A percentile compares a stretch with the other conserved stretches of the same genome.
phyloP scores from a whole-genome alignment of 2,113 vertebrate genomes.

The Tragelaphus imberbis region DNA sequence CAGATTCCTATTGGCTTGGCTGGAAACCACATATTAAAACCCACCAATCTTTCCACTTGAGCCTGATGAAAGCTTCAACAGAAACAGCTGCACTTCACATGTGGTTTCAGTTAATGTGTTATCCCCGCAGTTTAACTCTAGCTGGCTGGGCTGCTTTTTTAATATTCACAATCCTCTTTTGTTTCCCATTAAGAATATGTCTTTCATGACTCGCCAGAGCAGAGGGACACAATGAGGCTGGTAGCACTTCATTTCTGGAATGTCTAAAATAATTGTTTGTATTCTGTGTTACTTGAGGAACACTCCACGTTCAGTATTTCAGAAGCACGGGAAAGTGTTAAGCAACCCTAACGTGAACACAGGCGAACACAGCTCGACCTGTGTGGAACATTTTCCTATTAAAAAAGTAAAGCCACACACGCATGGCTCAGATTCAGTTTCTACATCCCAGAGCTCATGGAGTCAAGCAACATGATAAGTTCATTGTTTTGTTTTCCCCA shows the following conservation, averaged over 20 bases:
- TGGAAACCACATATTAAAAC: conserved; percentile 86
- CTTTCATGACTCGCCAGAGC: conserved; percentile 65
- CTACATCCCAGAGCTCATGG: conserved; percentile 35
- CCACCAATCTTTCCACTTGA: conserved; percentile 85
- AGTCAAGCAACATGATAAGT: conserved; percentile 45
- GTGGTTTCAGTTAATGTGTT: conserved; percentile 83
- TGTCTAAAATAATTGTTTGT: conserved; percentile 74
- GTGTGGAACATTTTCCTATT: conserved; percentile 40
- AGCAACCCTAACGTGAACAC: neutral
- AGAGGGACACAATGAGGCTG: conserved; percentile 69
- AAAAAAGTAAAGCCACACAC: conserved; percentile 45
- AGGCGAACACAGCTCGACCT: conserved; percentile 7
- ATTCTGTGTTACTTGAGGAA: conserved; percentile 57
- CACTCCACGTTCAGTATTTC: conserved; percentile 35
- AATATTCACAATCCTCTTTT: conserved; percentile 77
- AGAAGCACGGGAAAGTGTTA: conserved; percentile 70
- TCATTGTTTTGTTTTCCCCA: neutral
- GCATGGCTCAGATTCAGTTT: conserved; percentile 24
- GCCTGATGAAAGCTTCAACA: conserved; percentile 84
- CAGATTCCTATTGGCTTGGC: conserved; percentile 81
- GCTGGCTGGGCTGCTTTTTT: conserved; percentile 75
- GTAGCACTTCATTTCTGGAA: conserved; percentile 76
- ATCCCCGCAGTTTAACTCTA: conserved; percentile 79
- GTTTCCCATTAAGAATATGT: conserved; percentile 72
- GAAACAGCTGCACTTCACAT: conserved; percentile 85